Base-by-base conservation (phyloP, 2,113 vertebrate genomes). In the Chamaea fasciata region DNA sequence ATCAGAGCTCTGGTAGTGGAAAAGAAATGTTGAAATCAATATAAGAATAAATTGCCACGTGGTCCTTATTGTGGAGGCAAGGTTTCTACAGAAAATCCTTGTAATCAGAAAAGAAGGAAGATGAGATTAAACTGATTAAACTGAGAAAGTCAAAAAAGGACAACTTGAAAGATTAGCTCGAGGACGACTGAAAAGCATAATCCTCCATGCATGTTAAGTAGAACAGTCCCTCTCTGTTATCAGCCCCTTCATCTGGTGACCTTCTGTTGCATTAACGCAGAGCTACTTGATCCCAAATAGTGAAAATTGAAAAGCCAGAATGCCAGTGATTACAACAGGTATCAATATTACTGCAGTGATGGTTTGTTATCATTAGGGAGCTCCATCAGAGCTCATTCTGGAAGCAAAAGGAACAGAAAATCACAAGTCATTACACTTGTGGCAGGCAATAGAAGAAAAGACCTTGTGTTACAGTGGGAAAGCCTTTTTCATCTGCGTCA, bases 51-150 rank as follows among this genome's bases (percentile, higher is more conserved):
- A 98, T 98, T 98, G 97, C 96, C 96, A 96, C 94, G 70, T 94
- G 94, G 96, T 97, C 90, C 94, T 98, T 97, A 97, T 97, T 98
- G 98, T 97, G 91, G 52, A 98, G 95, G 81, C 95, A 95, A 96
- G 96, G 88, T 97, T 98, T 98, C 97, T 96, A 92, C 93, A 95
- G 97, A 98, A 98, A 98, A 98, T 98, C 97, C 97, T 98, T 98
- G 97, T 97, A 98, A 98, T 98, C 98, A 98, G 98, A 98, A 98
- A 97, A 98, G 97, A 97, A 97, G 94, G 97, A 96, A 98, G 98
- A 98, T 97, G 97, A 98, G 98, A 98, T 98, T 98, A 98, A 98
- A 98, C 97, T 98, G 98, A 98, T 98, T 98, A 98, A 98, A 98
- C 97, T 96, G 98, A 97, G 98, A 98, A 98, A 98, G 98, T 98